These are phyloP conservation scores for Sisyra nigra DNA, from an alignment of 2,888 invertebrate genomes.

Conservation along the genomic window DNA sequence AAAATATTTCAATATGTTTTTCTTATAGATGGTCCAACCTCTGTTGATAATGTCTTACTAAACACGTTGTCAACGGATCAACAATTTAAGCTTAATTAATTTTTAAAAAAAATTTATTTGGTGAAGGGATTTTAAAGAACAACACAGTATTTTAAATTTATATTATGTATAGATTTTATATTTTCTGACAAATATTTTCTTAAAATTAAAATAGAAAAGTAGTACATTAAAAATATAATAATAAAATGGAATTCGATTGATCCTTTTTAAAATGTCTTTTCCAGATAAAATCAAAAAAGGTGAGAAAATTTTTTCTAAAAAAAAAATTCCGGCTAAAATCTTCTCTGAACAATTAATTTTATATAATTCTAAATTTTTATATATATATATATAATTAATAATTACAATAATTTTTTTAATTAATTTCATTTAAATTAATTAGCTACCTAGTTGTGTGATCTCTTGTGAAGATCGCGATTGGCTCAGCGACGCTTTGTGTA, in stretches of 20 bases:
- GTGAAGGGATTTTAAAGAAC: too few relatives aligned
- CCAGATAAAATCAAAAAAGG: not conserved
- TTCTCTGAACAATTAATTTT: not conserved
- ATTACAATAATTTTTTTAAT: not conserved
- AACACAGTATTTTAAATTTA: not conserved
- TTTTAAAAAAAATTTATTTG: not conserved
- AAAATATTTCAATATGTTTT: not conserved
- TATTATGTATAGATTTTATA: not conserved
- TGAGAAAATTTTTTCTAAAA: too few relatives aligned
- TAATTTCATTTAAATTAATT: slow-evolving; percentile 10
- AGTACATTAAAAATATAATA: not conserved
- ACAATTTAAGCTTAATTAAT: not conserved
- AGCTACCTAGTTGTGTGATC: slow-evolving; percentile 5
- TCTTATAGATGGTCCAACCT: slow-evolving; percentile 2
- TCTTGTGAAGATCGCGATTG: slow-evolving; percentile 6
- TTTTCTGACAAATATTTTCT: not conserved
- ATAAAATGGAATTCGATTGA: too few relatives aligned
- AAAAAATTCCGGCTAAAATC: slow-evolving; percentile 1
- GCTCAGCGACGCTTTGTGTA: slow-evolving; percentile 17
- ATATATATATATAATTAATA: too few relatives aligned
- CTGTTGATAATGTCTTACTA: not conserved
- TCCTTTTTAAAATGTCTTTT: not conserved
- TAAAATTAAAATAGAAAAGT: not conserved
- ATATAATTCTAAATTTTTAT: not conserved
- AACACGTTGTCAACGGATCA: not conserved